Percentiles rank a stretch among this genome's conserved stretches.
Conservation (phyloP, 2,888 invertebrate species). For the Scaptomyza parva region DNA sequence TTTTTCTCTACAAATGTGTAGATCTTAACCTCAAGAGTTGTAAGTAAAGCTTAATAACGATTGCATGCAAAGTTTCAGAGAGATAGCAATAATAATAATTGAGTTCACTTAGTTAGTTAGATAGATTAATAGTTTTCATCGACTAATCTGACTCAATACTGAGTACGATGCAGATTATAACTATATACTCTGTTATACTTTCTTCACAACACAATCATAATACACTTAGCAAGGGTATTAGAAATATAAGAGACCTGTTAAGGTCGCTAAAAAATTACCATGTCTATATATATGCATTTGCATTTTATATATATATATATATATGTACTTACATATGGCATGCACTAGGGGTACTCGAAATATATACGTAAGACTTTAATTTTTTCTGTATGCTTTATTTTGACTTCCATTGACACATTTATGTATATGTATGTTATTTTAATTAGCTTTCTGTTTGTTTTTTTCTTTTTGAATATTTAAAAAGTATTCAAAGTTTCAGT, state of each 20-base stretch:
- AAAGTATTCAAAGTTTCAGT: conserved; percentile 74
- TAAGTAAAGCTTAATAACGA: too few relatives aligned
- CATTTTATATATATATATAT: not conserved
- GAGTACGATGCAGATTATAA: too few relatives aligned
- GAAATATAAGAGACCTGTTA: conserved; percentile 42
- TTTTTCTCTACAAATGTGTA: too few relatives aligned
- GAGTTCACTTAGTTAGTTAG: too few relatives aligned
- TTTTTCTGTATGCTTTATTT: conserved; percentile 71
- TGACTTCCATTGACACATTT: conserved; percentile 81
- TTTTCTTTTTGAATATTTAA: conserved; percentile 57
- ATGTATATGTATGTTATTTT: conserved; percentile 65
- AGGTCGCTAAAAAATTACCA: conserved; percentile 29
- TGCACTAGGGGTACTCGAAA: conserved; percentile 28
- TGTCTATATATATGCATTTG: not conserved
- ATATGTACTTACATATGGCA: not conserved
- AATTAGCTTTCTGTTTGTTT: conserved; percentile 27
- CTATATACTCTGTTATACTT: too few relatives aligned
- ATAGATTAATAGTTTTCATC: too few relatives aligned
- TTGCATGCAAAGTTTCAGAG: too few relatives aligned
- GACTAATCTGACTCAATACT: too few relatives aligned
- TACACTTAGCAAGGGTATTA: not conserved
- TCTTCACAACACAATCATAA: not conserved
- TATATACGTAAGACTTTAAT: not conserved
- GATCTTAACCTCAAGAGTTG: too few relatives aligned
- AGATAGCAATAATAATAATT: too few relatives aligned